These are phyloP conservation scores for Corynorhinus townsendii DNA, from an alignment of 2,113 vertebrate genomes.

Conservation along the genomic window DNA sequence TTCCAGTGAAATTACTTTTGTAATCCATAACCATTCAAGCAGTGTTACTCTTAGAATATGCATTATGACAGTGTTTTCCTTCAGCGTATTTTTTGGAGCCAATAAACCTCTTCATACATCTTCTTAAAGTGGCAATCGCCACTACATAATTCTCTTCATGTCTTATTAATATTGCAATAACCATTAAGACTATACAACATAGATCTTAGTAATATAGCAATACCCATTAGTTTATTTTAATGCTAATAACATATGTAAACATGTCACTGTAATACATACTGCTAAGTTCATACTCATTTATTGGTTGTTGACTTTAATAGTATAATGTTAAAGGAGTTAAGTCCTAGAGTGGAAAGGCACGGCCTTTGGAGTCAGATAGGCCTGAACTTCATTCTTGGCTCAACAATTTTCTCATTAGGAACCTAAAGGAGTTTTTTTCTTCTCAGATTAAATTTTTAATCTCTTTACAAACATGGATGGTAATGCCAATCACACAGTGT, in stretches of 20 bases:
- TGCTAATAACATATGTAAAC: constrained; percentile 70
- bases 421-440: background rate
- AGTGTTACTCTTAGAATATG: background rate
- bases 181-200: constrained; percentile 53
- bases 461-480: background rate
- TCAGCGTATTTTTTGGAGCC: constrained; percentile 40
- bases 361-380: background rate
- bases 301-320: constrained; percentile 34
- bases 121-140: constrained; percentile 69
- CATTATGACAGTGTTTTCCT: constrained; percentile 47
- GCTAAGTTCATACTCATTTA: constrained; percentile 30
- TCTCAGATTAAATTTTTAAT: background rate
- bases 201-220: constrained; percentile 64
- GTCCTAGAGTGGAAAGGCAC: background rate
- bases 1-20: background rate
- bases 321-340: constrained; percentile 50
- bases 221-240: constrained; percentile 70
- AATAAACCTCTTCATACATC: constrained; percentile 57
- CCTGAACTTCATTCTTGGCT: background rate
- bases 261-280: constrained; percentile 39
- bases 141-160: constrained; percentile 37
- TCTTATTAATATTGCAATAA: constrained; percentile 73
- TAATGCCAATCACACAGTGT: background rate
- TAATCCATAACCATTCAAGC: constrained; percentile 28
- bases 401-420: background rate